Evolutionary conservation across 2,888 invertebrate species (phyloP).

Genomic region (Saturnia pavonia): DNA sequence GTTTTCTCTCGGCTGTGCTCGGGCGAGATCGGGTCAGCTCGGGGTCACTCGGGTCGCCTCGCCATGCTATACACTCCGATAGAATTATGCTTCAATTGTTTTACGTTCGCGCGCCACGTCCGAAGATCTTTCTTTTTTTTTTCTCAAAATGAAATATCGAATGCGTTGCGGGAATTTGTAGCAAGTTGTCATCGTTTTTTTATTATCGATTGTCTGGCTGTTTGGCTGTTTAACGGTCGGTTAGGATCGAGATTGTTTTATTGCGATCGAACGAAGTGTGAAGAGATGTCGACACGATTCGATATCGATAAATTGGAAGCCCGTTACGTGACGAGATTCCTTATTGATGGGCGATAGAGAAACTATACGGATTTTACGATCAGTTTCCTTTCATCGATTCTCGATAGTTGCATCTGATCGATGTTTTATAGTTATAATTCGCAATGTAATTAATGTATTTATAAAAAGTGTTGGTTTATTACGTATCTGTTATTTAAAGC

Average conservation of each 20-base stretch:
- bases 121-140: slow-evolving; percentile 42
- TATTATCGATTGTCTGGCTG: slow-evolving; percentile 5
- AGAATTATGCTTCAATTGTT: slow-evolving; percentile 76
- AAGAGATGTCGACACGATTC: slow-evolving; percentile 59
- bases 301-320: slow-evolving; percentile 42
- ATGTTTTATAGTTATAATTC: slow-evolving; percentile 9
- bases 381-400: not conserved
- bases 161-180: slow-evolving; percentile 37
- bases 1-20: slow-evolving; percentile 41
- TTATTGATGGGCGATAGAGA: slow-evolving; percentile 4
- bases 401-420: not conserved
- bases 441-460: not conserved
- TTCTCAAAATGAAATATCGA: slow-evolving; percentile 36
- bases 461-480: slow-evolving; percentile 4
- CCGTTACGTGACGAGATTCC: slow-evolving; percentile 22
- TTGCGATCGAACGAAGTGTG: slow-evolving; percentile 58
- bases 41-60: slow-evolving; percentile 34
- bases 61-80: slow-evolving; percentile 42
- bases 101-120: slow-evolving; percentile 45
- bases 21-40: slow-evolving; percentile 41
- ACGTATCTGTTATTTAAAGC: not conserved
- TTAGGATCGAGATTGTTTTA: slow-evolving; percentile 56
- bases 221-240: slow-evolving; percentile 26
- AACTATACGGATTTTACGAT: slow-evolving; percentile 2
- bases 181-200: not conserved